phyloP scores from a whole-genome alignment of 2,797 vertebrate species.

The Bradypodion ventrale region DNA sequence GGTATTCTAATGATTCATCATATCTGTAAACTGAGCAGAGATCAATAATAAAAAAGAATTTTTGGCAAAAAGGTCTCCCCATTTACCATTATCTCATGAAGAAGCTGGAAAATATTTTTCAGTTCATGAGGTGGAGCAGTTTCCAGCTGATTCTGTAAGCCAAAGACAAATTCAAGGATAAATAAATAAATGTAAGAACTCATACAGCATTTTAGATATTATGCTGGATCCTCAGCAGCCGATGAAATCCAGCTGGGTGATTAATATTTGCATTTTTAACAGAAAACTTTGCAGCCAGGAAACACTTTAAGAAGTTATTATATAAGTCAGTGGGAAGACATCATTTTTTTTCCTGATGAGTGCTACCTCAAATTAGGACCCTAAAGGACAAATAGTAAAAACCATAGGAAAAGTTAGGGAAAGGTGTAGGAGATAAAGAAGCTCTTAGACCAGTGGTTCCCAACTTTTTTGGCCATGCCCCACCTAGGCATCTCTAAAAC shows the following conservation, averaged over 20 bases:
- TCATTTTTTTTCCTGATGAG: background rate
- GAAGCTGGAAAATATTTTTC: constrained; percentile 95
- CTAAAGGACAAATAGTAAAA: background rate
- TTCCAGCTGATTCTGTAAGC: constrained; percentile 89
- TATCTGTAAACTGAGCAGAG: background rate
- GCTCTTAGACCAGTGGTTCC: too few species aligned
- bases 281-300: background rate
- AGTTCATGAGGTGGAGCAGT: constrained; percentile 95
- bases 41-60: background rate
- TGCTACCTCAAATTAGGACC: background rate
- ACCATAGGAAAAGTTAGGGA: background rate
- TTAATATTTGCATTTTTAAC: background rate
- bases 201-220: background rate
- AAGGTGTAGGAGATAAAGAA: background rate
- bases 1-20: background rate
- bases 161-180: background rate
- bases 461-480: too few species aligned
- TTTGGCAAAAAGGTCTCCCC: background rate
- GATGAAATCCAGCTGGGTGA: background rate
- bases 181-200: background rate
- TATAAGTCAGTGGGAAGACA: background rate
- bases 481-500: too few species aligned
- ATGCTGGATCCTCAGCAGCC: background rate
- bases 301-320: background rate
- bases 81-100: constrained; percentile 94